Evolutionary conservation across 2,888 invertebrate species (phyloP), one percentile per base, ranked within the genome.

Genomic region (Alloscopus bannaensis): DNA sequence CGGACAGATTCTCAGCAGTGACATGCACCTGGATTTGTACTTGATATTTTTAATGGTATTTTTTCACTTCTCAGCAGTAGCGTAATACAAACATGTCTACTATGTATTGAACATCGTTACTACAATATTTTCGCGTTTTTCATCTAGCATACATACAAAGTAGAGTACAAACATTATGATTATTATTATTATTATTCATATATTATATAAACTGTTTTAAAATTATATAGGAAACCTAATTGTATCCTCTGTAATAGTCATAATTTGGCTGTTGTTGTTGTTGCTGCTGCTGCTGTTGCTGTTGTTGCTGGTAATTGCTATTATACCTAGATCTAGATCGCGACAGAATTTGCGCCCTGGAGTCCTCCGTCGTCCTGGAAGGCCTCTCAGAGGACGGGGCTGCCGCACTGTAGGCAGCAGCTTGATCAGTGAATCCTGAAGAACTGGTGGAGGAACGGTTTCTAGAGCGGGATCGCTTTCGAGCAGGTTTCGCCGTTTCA

Each of bases 261-360:
- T 77, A 77, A 45, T 59, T 77, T 62, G 76, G 76, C 60, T 62
- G 62, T 20, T 59, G 66, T 45, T 57, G 57, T 31, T 57, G 64
- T 47, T 72, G 72, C 55, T 75, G 75, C 66, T 75, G 59, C 47
- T 52, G 52, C 18, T 52, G 62, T 31, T 40, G 40, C 40, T 40
- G 59, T 31, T 70, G 73, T 68, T 76, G 75, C 68, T 76, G 66
- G 31, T 77, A 42, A 42, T 69, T 77, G 22, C 59, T 76, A 50
- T 59, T 77, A 65, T 81, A 81, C 65, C 81, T 71, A 24, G 81
- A 71, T 64, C 72, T 81, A n/a, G 68, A 66, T 59, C 81, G 65
- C 4, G 68, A 36, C 59, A 81, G 60, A 69, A 81, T 81, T 42
- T 81, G 81, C 52, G 81, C 81, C 59, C 81, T 36, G 3, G 73